These are phyloP conservation scores for Anarsia innoxiella DNA, from an alignment of 2,888 invertebrate species.

Conservation along the genomic window DNA sequence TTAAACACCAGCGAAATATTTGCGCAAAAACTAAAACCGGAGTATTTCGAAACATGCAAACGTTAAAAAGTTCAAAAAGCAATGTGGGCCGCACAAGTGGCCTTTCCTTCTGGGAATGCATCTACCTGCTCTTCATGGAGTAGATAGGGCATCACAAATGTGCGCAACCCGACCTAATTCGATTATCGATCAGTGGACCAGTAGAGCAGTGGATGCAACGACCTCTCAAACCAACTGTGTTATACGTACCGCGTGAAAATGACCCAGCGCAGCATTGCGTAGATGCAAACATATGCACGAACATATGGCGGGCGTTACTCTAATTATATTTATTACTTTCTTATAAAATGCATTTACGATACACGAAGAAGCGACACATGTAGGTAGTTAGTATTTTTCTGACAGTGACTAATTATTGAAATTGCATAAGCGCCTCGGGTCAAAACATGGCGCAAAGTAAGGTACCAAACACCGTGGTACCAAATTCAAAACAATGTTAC, in stretches of 20 bases:
- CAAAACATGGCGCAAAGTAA: too few relatives aligned
- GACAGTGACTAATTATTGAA: too few relatives aligned
- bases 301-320: slow-evolving; percentile 41
- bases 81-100: slow-evolving; percentile 38
- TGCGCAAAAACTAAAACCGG: slow-evolving; percentile 38
- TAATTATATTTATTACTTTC: too few relatives aligned
- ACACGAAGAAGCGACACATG: too few relatives aligned
- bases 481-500: too few relatives aligned
- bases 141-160: slow-evolving; percentile 53
- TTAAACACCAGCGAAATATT: slow-evolving; percentile 28
- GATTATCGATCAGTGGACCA: slow-evolving; percentile 41
- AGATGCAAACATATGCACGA: slow-evolving; percentile 39
- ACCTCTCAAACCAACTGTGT: slow-evolving; percentile 46
- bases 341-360: too few relatives aligned
- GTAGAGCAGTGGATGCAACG: slow-evolving; percentile 30
- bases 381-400: too few relatives aligned
- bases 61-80: slow-evolving; percentile 28
- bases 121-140: slow-evolving; percentile 67
- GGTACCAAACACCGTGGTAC: too few relatives aligned
- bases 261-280: slow-evolving; percentile 46
- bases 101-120: slow-evolving; percentile 55
- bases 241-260: slow-evolving; percentile 40
- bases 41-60: slow-evolving; percentile 36
- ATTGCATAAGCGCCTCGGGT: too few relatives aligned
- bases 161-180: slow-evolving; percentile 49